These are phyloP conservation scores for Caenorhabditis sp. DNA, from an alignment of 2,888 invertebrate species.

Conservation along the genomic window DNA sequence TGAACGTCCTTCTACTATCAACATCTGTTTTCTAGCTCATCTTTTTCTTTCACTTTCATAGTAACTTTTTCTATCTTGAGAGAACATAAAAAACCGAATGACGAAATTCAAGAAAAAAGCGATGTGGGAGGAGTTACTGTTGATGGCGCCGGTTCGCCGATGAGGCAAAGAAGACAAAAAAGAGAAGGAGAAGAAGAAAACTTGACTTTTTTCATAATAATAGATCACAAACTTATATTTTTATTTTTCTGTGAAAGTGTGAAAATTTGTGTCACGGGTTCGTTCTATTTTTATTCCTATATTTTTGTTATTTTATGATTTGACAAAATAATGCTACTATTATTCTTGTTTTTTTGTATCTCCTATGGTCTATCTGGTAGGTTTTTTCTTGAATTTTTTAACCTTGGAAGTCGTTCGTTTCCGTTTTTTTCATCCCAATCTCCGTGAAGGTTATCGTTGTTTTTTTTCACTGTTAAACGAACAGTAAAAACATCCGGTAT, in stretches of 20 bases:
- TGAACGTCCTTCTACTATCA: background rate
- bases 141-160: constrained; percentile 12
- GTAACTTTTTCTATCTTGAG: background rate
- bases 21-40: background rate
- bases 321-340: background rate
- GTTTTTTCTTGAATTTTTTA: background rate
- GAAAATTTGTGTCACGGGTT: background rate
- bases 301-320: background rate
- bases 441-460: constrained; percentile 9
- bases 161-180: constrained; percentile 19
- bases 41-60: background rate
- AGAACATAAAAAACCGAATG: background rate
- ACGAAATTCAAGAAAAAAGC: constrained; percentile 15
- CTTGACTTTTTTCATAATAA: constrained; percentile 32
- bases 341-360: background rate
- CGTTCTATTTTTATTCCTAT: background rate
- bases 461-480: background rate
- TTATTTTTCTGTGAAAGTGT: background rate
- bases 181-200: constrained; percentile 17
- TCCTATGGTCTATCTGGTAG: background rate
- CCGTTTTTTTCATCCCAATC: constrained; percentile 15
- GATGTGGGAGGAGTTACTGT: constrained; percentile 39
- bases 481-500: constrained; percentile 14
- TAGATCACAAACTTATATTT: background rate
- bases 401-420: constrained; percentile 5